Percentiles rank a stretch among this genome's conserved stretches.
Conservation (phyloP, 2,113 vertebrate species). For the Penelope pileata region DNA sequence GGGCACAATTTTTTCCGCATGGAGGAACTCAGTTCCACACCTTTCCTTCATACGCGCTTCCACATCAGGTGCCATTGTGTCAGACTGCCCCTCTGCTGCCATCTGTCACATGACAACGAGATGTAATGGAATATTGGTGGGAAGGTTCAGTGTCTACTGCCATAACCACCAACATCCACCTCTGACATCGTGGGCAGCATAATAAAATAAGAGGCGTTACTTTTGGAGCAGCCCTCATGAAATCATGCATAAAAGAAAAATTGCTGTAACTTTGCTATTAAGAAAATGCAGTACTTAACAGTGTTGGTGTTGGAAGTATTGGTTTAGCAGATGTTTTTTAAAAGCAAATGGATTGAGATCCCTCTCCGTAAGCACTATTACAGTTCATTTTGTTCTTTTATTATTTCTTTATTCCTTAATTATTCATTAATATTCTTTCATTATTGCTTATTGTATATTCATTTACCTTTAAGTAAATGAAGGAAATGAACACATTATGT, state of each 20-base stretch:
- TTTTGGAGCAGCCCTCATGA: too few relatives aligned
- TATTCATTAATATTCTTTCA: neutral
- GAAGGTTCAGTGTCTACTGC: too few relatives aligned
- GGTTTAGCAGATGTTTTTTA: neutral
- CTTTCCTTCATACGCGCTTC: too few relatives aligned
- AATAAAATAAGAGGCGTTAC: too few relatives aligned
- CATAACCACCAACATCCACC: too few relatives aligned
- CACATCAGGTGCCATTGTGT: too few relatives aligned
- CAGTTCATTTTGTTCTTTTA: neutral
- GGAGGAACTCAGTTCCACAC: too few relatives aligned
- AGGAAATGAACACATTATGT: neutral
- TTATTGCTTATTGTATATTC: neutral
- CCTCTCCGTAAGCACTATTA: neutral
- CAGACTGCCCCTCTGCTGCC: too few relatives aligned
- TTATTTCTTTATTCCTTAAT: neutral
- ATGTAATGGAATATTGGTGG: too few relatives aligned
- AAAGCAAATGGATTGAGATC: neutral
- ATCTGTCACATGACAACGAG: too few relatives aligned
- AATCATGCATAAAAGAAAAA: neutral
- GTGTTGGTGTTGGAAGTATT: neutral
- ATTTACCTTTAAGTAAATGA: neutral
- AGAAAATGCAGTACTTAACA: neutral
- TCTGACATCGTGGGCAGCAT: too few relatives aligned
- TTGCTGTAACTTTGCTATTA: neutral
- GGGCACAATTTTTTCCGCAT: too few relatives aligned